These are phyloP conservation scores for Dysmachus trigonus DNA, from an alignment of 2,888 invertebrate species.

Conservation along the genomic window DNA sequence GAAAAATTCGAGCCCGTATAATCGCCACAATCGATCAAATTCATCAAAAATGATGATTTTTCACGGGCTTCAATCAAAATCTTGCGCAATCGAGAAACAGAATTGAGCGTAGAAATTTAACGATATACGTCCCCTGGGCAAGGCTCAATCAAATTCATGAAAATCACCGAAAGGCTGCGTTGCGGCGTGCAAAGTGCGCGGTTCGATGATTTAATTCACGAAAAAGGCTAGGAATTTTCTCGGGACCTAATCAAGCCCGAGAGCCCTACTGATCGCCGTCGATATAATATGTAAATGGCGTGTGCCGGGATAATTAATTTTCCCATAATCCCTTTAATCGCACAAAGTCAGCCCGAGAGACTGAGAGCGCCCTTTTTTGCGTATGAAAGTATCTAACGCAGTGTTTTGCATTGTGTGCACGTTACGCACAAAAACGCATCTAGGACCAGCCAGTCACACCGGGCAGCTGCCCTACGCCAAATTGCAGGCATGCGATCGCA, in stretches of 20 bases:
- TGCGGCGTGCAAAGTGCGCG: not conserved
- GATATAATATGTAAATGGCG: slow-evolving; percentile 35
- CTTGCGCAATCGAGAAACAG: not conserved
- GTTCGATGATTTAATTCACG: not conserved
- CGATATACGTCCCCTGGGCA: not conserved
- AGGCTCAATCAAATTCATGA: not conserved
- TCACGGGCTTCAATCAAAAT: slow-evolving; percentile 40
- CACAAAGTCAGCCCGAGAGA: not conserved
- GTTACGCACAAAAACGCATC: not conserved
- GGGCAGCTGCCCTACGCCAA: slow-evolving; percentile 26
- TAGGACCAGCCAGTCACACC: not conserved
- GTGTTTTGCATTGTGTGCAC: slow-evolving; percentile 15
- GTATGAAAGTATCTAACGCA: not conserved
- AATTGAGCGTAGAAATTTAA: slow-evolving; percentile 17
- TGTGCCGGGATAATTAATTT: slow-evolving; percentile 35
- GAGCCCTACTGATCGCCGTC: not conserved
- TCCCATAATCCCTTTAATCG: not conserved
- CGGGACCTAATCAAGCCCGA: not conserved
- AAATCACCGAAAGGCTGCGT: not conserved
- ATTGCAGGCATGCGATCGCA: not conserved
- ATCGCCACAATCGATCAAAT: not conserved
- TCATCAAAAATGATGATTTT: slow-evolving; percentile 15
- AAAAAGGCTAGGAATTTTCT: not conserved
- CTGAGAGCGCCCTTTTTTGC: not conserved
- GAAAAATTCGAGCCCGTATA: slow-evolving; percentile 1